These are phyloP conservation scores for Spodoptera picta DNA, from an alignment of 2,888 invertebrate species.

Conservation along the genomic window DNA sequence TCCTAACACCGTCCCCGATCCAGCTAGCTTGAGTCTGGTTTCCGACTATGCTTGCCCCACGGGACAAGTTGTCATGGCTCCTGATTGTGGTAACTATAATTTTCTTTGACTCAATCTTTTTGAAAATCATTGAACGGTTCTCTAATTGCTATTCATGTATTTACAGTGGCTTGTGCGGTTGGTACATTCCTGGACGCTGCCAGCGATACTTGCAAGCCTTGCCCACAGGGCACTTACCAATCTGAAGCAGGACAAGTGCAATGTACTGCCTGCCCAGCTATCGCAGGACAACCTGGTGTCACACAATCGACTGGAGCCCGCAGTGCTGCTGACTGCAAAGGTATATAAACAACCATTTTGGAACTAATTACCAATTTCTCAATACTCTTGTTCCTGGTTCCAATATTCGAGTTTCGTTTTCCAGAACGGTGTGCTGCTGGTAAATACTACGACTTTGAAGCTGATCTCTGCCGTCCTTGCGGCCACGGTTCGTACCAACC, in stretches of 20 bases:
- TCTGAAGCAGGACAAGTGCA: conserved; percentile 96
- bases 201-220: conserved; percentile 93
- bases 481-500: conserved; percentile 98
- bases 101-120: not conserved
- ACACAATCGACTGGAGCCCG: conserved; percentile 96
- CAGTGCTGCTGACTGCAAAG: conserved; percentile 96
- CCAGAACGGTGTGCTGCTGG: conserved; percentile 97
- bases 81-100: conserved; percentile 93
- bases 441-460: conserved; percentile 96
- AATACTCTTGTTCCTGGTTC: not conserved
- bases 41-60: conserved; percentile 97
- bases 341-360: conserved; percentile 70
- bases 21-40: conserved; percentile 94
- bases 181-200: conserved; percentile 95
- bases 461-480: conserved; percentile 96
- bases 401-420: conserved; percentile 20
- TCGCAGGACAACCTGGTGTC: conserved; percentile 96
- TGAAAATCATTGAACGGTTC: not conserved
- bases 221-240: conserved; percentile 97
- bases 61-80: conserved; percentile 97
- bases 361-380: not conserved
- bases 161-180: conserved; percentile 95
- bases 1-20: conserved; percentile 98
- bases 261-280: conserved; percentile 96
- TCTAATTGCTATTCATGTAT: not conserved